phyloP scores from a whole-genome alignment of 2,797 vertebrate species.

The Chlorospingus semifuscus region DNA sequence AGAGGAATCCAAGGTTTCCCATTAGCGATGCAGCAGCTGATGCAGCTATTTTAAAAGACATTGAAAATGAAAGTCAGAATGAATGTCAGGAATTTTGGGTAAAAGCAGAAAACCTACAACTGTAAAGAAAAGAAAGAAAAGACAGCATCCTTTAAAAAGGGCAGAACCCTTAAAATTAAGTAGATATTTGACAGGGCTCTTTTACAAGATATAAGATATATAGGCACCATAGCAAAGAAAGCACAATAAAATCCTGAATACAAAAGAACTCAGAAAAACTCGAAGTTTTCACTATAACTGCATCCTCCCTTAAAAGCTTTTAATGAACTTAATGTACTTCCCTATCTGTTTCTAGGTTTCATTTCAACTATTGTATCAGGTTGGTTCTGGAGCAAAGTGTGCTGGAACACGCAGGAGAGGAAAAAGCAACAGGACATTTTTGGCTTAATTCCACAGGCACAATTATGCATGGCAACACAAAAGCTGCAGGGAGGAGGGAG shows the following conservation, averaged over 20 bases:
- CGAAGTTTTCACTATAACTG: background rate
- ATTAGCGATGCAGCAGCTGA: background rate
- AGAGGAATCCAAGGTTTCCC: background rate
- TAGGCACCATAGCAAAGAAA: background rate
- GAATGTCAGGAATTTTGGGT: background rate
- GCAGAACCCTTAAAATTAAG: background rate
- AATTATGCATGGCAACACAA: fast-evolving
- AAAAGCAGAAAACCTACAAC: background rate
- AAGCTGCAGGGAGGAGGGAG: background rate
- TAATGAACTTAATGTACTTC: background rate
- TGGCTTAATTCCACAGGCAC: background rate
- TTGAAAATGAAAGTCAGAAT: background rate
- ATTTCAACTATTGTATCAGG: background rate
- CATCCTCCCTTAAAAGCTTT: background rate
- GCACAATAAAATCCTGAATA: background rate
- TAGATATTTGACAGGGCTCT: background rate
- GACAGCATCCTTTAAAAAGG: background rate
- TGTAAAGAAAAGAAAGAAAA: background rate
- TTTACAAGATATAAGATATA: background rate
- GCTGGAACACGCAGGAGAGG: background rate
- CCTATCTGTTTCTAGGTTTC: background rate
- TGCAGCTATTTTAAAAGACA: background rate
- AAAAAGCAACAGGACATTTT: background rate
- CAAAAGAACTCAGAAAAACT: background rate
- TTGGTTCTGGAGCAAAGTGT: background rate